These are phyloP conservation scores for Cyprinodon diabolis DNA, from an alignment of 2,797 vertebrate species.

Conservation along the genomic window DNA sequence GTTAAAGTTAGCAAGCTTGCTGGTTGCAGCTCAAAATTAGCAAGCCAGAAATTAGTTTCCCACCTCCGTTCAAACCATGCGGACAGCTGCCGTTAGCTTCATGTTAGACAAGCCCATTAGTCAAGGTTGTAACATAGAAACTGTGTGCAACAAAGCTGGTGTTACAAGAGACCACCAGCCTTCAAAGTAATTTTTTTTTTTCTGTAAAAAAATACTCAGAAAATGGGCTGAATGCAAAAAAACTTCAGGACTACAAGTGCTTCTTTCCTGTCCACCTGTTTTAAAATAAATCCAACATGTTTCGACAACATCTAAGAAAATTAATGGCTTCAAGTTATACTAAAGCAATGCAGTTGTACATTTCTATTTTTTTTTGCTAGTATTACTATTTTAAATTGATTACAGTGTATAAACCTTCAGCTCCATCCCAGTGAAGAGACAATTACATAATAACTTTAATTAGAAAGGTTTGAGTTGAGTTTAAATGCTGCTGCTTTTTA, in stretches of 20 bases:
- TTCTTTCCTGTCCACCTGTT: conserved; percentile 36
- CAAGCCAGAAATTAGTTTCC: conserved; percentile 23
- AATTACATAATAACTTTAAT: conserved; percentile 68
- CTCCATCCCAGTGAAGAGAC: conserved; percentile 73
- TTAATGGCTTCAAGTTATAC: conserved; percentile 45
- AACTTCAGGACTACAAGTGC: conserved; percentile 46
- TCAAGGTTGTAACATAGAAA: conserved; percentile 40
- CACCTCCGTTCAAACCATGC: conserved; percentile 14
- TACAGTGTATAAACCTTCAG: conserved; percentile 76
- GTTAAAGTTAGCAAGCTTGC: neutral
- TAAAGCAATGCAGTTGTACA: conserved; percentile 43
- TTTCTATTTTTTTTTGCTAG: conserved; percentile 40
- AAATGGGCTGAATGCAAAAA: conserved; percentile 36
- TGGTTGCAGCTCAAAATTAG: conserved; percentile 1
- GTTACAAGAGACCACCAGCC: conserved; percentile 27
- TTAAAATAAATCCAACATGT: conserved; percentile 58
- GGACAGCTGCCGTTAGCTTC: conserved; percentile 34
- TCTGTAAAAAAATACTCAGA: conserved; percentile 30
- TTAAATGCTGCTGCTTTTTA: conserved; percentile 57
- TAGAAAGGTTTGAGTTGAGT: conserved; percentile 64
- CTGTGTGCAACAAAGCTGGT: conserved; percentile 26
- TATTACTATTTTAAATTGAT: conserved; percentile 35
- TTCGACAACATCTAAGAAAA: conserved; percentile 25
- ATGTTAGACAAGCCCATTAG: conserved; percentile 30
- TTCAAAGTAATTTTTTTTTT: conserved; percentile 33